These are phyloP conservation scores for Limnothrissa miodon DNA, from an alignment of 2,113 vertebrate genomes.

Conservation along the genomic window DNA sequence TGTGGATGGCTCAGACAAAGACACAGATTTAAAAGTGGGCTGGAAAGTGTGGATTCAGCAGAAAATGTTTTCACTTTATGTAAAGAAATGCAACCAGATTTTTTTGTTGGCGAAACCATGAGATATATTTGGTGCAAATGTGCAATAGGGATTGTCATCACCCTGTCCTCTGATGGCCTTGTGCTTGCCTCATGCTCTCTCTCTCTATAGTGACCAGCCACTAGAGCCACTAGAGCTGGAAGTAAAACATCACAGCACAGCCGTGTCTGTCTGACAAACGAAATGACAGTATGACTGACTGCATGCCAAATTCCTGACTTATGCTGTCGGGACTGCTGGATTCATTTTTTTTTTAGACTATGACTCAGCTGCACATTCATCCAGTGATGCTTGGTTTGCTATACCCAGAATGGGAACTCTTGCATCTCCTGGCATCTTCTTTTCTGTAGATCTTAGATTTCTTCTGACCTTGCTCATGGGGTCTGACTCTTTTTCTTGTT, in stretches of 20 bases:
- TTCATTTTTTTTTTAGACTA: constrained; percentile 14
- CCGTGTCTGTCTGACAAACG: constrained; percentile 25
- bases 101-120: background rate
- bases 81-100: no score
- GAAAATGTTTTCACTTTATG: no score
- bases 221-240: background rate
- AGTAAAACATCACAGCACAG: constrained; percentile 15
- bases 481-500: background rate
- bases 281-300: constrained; percentile 22
- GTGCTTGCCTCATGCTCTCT: background rate
- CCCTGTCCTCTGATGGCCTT: background rate
- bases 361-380: constrained; percentile 18
- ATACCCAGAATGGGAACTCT: constrained; percentile 17
- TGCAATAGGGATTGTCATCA: background rate
- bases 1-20: background rate
- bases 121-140: background rate
- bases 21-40: background rate
- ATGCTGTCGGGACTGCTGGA: constrained; percentile 32
- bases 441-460: background rate
- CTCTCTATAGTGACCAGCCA: background rate
- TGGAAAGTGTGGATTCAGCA: background rate
- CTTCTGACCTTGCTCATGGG: background rate
- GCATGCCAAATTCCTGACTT: constrained; percentile 33
- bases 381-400: constrained; percentile 20
- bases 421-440: background rate